These are phyloP conservation scores for Pseudoatta argentina DNA, from an alignment of 1,140 invertebrate genomes.

Conservation along the genomic window DNA sequence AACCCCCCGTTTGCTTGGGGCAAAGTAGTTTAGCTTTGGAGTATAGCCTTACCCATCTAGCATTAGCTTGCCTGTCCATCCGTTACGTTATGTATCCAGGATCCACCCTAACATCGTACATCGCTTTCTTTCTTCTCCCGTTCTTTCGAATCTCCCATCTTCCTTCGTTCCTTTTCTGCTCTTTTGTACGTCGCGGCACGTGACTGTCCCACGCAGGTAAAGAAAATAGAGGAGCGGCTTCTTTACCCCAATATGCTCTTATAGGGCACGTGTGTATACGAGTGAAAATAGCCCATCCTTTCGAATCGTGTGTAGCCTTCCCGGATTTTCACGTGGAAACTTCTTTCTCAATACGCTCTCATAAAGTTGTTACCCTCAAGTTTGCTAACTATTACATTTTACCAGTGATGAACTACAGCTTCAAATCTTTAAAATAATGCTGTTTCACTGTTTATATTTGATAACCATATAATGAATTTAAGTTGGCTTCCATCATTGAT, in stretches of 20 bases:
- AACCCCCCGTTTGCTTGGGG: constrained; percentile 70
- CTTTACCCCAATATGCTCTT: constrained; percentile 63
- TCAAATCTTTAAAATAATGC: background rate
- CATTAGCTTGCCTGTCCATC: constrained; percentile 79
- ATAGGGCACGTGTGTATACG: constrained; percentile 52
- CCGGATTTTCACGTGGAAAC: constrained; percentile 34
- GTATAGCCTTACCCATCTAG: constrained; percentile 79
- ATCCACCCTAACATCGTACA: constrained; percentile 67
- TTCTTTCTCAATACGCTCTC: constrained; percentile 25
- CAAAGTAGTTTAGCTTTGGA: constrained; percentile 81
- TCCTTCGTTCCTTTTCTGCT: background rate
- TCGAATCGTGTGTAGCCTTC: constrained; percentile 14
- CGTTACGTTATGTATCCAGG: constrained; percentile 78
- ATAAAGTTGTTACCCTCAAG: constrained; percentile 6
- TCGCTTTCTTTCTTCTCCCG: constrained; percentile 9
- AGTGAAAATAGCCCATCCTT: constrained; percentile 49
- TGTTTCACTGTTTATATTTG: background rate
- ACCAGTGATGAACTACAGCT: background rate
- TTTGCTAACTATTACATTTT: constrained; percentile 1
- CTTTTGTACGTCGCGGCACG: constrained; percentile 42
- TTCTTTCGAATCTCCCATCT: background rate
- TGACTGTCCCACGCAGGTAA: constrained; percentile 66
- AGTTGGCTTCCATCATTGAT: no score
- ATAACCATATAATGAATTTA: background rate
- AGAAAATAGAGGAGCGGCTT: constrained; percentile 71